Evolutionary conservation across 2,797 vertebrate genomes (phyloP).

Genomic region (Takifugu rubripes): DNA sequence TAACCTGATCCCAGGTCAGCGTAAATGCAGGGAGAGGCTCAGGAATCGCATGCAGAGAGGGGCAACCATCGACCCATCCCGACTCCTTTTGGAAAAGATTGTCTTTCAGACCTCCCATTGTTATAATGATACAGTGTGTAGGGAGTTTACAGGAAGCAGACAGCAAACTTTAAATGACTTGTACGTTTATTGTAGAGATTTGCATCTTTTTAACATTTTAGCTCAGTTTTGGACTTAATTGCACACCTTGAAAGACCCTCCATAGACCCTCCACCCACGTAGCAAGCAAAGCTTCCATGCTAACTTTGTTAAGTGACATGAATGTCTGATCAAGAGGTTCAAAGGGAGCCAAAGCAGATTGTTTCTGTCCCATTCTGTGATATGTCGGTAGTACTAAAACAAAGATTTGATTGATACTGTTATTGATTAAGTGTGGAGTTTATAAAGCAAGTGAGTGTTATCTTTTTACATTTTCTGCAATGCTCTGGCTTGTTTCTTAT

Average conservation of each 20-base stretch:
- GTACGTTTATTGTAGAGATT: too few species aligned
- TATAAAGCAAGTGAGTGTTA: background rate
- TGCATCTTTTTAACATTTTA: background rate
- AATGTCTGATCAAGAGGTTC: too few species aligned
- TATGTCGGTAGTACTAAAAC: too few species aligned
- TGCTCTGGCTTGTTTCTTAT: background rate
- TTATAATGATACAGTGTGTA: background rate
- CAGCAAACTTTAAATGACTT: too few species aligned
- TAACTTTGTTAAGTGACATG: too few species aligned
- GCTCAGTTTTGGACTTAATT: too few species aligned
- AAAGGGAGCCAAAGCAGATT: too few species aligned
- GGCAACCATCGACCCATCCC: slow-evolving; percentile 11
- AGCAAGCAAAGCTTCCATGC: too few species aligned
- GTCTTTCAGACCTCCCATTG: background rate
- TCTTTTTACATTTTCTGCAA: background rate
- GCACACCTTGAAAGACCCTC: background rate
- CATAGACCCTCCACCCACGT: background rate
- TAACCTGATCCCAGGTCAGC: slow-evolving; percentile 66
- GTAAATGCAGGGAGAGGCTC: slow-evolving; percentile 37
- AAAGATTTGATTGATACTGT: too few species aligned
- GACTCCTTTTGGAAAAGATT: slow-evolving; percentile 1
- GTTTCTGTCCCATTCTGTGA: too few species aligned
- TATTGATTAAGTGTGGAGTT: background rate
- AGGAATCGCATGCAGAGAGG: slow-evolving; percentile 39
- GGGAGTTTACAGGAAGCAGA: background rate